phyloP scores from a whole-genome alignment of 2,888 invertebrate genomes.

The Antheraea yamamai region DNA sequence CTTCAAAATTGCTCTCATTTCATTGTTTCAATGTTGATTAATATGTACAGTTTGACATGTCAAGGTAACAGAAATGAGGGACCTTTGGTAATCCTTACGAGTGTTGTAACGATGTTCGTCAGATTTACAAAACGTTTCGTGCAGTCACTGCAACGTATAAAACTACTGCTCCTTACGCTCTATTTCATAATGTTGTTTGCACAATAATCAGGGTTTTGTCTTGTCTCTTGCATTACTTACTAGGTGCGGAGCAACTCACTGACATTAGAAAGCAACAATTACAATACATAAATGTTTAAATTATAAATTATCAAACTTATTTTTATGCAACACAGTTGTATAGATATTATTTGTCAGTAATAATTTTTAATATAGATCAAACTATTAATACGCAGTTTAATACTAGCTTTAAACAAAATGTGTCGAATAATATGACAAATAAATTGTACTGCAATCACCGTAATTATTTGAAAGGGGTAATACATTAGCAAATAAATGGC shows the following conservation, averaged over 20 bases:
- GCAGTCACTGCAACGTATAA: slow-evolving; percentile 58
- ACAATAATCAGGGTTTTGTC: slow-evolving; percentile 46
- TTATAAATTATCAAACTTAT: slow-evolving; percentile 1
- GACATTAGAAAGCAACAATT: slow-evolving; percentile 8
- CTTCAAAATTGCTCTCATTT: slow-evolving; percentile 9
- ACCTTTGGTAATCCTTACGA: slow-evolving; percentile 54
- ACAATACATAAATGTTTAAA: slow-evolving; percentile 18
- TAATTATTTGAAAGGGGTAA: slow-evolving; percentile 1
- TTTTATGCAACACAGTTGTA: background rate
- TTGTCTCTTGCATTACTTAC: slow-evolving; percentile 48
- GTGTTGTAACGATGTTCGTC: slow-evolving; percentile 63
- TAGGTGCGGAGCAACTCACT: slow-evolving; percentile 36
- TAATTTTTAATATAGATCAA: background rate
- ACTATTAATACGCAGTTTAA: background rate
- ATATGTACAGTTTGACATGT: slow-evolving; percentile 29
- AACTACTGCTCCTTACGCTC: slow-evolving; percentile 64
- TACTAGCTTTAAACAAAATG: background rate
- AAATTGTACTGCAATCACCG: background rate
- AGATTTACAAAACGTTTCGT: slow-evolving; percentile 62
- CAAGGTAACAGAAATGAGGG: slow-evolving; percentile 34
- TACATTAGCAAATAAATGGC: slow-evolving; percentile 18
- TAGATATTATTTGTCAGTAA: background rate
- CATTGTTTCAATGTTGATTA: slow-evolving; percentile 9
- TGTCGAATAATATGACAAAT: background rate
- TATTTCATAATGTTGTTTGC: slow-evolving; percentile 73